Conservation (phyloP, 2,888 invertebrate genomes). For the Ormyrus pomaceus region DNA sequence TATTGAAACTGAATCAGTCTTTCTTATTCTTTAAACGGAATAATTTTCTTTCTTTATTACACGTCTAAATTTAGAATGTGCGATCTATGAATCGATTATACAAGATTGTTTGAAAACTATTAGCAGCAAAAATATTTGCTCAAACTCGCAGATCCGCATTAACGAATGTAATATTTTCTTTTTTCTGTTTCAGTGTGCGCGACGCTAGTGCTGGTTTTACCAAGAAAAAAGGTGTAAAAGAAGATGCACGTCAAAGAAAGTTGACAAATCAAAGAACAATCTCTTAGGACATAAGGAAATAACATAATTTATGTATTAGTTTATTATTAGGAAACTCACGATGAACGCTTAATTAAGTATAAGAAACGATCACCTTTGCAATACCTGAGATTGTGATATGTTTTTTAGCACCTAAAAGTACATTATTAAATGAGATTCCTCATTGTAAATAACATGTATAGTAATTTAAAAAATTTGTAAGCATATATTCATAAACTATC, state of each 20-base stretch:
- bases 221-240: slow-evolving; percentile 47
- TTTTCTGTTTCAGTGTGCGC: slow-evolving; percentile 54
- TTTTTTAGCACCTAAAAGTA: slow-evolving; percentile 45
- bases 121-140: too few relatives aligned
- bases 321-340: slow-evolving; percentile 25
- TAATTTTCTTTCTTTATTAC: neutral
- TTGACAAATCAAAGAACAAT: slow-evolving; percentile 54
- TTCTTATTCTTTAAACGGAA: neutral
- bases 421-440: slow-evolving; percentile 50
- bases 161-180: neutral
- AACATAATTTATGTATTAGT: slow-evolving; percentile 46
- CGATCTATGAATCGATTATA: neutral
- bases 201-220: slow-evolving; percentile 56
- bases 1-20: too few relatives aligned
- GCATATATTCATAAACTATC: slow-evolving; percentile 31
- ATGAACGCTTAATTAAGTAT: slow-evolving; percentile 47
- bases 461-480: slow-evolving; percentile 44
- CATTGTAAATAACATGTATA: slow-evolving; percentile 55
- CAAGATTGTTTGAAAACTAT: too few relatives aligned
- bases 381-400: slow-evolving; percentile 54
- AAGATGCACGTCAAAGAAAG: slow-evolving; percentile 14
- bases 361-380: slow-evolving; percentile 39
- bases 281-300: slow-evolving; percentile 46
- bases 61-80: neutral
- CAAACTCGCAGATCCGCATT: too few relatives aligned